Base-by-base conservation (phyloP, 2,113 vertebrate species). In the Lophochroa leadbeateri region DNA sequence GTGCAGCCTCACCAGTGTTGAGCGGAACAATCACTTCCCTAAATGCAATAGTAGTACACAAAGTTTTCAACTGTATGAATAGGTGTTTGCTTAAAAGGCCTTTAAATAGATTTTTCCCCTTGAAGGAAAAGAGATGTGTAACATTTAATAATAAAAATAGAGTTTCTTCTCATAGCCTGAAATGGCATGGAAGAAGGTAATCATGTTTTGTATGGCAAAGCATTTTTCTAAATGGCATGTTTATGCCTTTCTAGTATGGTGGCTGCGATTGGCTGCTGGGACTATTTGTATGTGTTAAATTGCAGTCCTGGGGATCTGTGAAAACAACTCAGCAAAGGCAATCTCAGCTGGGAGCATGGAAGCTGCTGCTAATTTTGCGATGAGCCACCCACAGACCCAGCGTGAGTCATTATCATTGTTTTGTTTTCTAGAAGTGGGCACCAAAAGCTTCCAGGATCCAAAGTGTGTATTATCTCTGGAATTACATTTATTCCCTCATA, bases 311-410 rank as follows among this genome's bases (percentile, higher is more conserved):
- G 78, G 67, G 86, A 90, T 90, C 94, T 86, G 74, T 83, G 94
- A 86, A 95, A 97, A 93, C 94, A 94, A 64, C 82, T 70, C 81
- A 37, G 92, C 69, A 91, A 91, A 94, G 90, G 82, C 91, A 86
- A 11, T 88, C 88, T 93, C 95, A 96, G 82, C 88, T 97, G 96
- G 93, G 96, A 97, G 94, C 94, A 94, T 69, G 95, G 94, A 96
- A 92, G 87, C 90, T 89, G 92, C 94, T 96, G 88, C 95, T 94
- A 96, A 96, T 95, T 88, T 86, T 90, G 92, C 70, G 57, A 83
- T 27, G 58, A 97, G 93, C 95, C 96, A 96, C 95, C 95, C 95
- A 94, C 87, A 85, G 92, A 57, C 89, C 76, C 82, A 72, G 65
- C 3, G 9, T 96, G 85, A 94, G 86, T 97, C 91, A 96, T 84